Base-by-base conservation (phyloP, 1,140 invertebrate species). In the Tetranychus cinnabarinus region DNA sequence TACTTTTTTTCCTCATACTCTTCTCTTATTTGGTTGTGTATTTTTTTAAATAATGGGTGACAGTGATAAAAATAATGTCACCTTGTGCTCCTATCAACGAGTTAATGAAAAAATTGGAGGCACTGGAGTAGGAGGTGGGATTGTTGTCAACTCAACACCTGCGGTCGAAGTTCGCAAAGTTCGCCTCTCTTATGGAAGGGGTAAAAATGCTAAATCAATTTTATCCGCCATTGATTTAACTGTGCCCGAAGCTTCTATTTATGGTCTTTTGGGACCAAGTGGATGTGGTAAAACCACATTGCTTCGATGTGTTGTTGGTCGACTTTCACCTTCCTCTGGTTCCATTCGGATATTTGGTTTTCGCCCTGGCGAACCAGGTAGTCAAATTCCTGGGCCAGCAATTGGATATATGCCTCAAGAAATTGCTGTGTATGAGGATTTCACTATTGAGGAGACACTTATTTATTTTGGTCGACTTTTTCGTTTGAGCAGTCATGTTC, bases 381-480 rank as follows among this genome's bases (percentile, higher is more conserved):
- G 81, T 0, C 87, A 86, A 1, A 85, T 92, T 2, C 88, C 88
- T 1, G 88, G 88, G 10, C 86, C 85, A 68, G 77, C 86, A 10
- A 86, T 78, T 39, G 78, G 78, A 12, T 89, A 86, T 67, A 90
- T 89, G 86, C 86, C 86, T 50, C 76, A 77, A 66, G 91, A 96
- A 73, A 86, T 92, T 34, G 90, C 90, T 0, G 75, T 97, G 0
- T 96, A 91, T 71, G 85, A 86, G 1, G 88, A 95, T 72, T 92
- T 97, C 72, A 86, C 88, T 0, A 96, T 95, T 63, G 79, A 81
- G 62, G 92, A 97, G 71, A 96, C 89, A 0, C 84, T 96, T 80
- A 81, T 86, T 76, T 96, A 93, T 70, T 96, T 96, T 72, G 91
- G 91, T n/a, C 86, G 87, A 79, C 84, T 96, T 66, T 88, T 90